A percentile compares a stretch with the other conserved stretches of the same genome.
Evolutionary conservation across 2,888 invertebrate species (phyloP).

Genomic region (Agriopis marginaria): DNA sequence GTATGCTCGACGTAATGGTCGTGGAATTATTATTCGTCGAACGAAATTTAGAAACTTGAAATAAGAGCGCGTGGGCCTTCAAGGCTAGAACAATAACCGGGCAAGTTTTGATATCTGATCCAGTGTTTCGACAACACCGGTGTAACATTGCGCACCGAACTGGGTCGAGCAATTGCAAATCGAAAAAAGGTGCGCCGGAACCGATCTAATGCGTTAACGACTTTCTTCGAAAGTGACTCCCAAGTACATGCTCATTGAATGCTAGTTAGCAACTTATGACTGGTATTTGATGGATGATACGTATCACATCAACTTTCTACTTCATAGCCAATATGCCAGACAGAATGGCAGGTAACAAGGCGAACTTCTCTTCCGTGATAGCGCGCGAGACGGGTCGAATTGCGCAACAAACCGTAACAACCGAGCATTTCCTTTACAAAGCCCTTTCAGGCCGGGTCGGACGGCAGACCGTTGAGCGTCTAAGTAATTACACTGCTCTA

Average conservation of each 20-base stretch:
- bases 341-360: conserved; percentile 42
- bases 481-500: conserved; percentile 78
- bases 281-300: conserved; percentile 34
- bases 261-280: conserved; percentile 33
- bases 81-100: conserved; percentile 48
- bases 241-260: conserved; percentile 36
- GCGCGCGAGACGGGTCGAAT: conserved; percentile 48
- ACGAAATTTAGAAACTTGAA: conserved; percentile 49
- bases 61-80: conserved; percentile 54
- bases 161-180: conserved; percentile 35
- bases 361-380: conserved; percentile 29
- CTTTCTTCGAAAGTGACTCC: conserved; percentile 46
- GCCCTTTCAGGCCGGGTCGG: conserved; percentile 68
- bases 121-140: conserved; percentile 36
- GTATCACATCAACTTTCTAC: conserved; percentile 33
- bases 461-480: conserved; percentile 62
- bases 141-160: conserved; percentile 28
- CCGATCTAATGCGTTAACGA: conserved; percentile 34
- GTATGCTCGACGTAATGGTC: conserved; percentile 19
- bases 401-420: conserved; percentile 71
- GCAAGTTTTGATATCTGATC: conserved; percentile 42
- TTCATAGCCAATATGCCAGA: conserved; percentile 24
- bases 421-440: conserved; percentile 68
- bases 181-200: conserved; percentile 37
- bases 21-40: conserved; percentile 22